Percentiles rank a stretch among this genome's conserved stretches.
phyloP scores from a whole-genome alignment of 2,113 vertebrate genomes.

The Collichthys lucidus region DNA sequence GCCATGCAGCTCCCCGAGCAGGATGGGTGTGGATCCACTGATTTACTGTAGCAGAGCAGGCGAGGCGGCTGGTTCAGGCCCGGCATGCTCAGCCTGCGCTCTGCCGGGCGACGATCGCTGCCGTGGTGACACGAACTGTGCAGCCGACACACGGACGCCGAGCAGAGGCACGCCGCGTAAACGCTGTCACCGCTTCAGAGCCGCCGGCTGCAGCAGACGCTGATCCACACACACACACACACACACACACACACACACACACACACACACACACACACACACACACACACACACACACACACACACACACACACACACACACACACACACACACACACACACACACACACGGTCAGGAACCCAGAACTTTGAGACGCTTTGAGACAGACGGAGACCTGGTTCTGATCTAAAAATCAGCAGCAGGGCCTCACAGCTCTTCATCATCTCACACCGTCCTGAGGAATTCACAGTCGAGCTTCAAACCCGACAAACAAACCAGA shows the following conservation, averaged over 20 bases:
- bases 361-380: no score
- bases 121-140: constrained; percentile 72
- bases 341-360: neutral
- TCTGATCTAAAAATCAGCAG: neutral
- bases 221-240: no score
- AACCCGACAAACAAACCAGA: constrained; percentile 18
- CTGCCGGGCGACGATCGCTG: constrained; percentile 70
- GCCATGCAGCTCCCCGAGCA: constrained; percentile 71
- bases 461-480: constrained; percentile 48
- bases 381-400: no score
- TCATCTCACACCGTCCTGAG: constrained; percentile 54
- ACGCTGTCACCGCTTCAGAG: constrained; percentile 66
- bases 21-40: constrained; percentile 80
- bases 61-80: constrained; percentile 46
- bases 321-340: no score
- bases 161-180: constrained; percentile 66
- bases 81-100: constrained; percentile 59
- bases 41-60: constrained; percentile 69
- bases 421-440: neutral
- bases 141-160: constrained; percentile 62
- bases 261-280: no score
- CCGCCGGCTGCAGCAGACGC: constrained; percentile 3
- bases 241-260: no score
- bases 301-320: no score
- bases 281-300: no score